Base-by-base conservation (phyloP, 2,113 vertebrate genomes). In the Petrocephalus microphthalmus region DNA sequence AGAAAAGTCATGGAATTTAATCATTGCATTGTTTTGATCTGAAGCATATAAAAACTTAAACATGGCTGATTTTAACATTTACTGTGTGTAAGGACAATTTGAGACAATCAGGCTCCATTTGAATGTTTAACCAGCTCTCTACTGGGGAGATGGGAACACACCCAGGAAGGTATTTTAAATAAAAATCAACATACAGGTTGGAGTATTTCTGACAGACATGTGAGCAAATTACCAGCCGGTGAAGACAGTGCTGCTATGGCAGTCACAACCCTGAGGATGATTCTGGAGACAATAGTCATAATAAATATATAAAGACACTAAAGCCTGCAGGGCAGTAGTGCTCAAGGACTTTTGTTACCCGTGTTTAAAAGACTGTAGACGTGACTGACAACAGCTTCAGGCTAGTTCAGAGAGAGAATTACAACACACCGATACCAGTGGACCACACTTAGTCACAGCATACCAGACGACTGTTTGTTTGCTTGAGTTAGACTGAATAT, bases 1-100 rank as follows among this genome's bases (percentile, higher is more conserved):
- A 91, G 90, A 89, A 91, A 53, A 64, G 56, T 42, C 86, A 91
- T 89, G 84, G 47, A 90, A 91, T 88, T 22, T 20, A 90, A 85
- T 91, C 89, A 84, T 25, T 47, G 57, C 25, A 91, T 60, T 22
- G 90, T 85, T 86, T 37, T 91, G 90, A 87, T 92, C 87, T 87
- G 90, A 92, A 89, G 90, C 90, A 92, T 85, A 91, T 90, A 90
- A 90, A 90, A 91, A 92, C 91, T 90, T 92, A 89, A 90, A 94
- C 92, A 91, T 91, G 37, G 29, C 15, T 5, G 71, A 78, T 78
- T 19, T 78, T 19, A 42, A 78, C 71, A 37, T 37, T 49, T 49
- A 42, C 60, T 92, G 3, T 3, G 42, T 2, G 42, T 3, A 42
- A 42, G 42, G 42, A 90, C 88, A 84, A 78, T 91, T 67, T 90